Base-by-base conservation (phyloP, 2,113 vertebrate genomes). In the Herpetotheres cachinnans region DNA sequence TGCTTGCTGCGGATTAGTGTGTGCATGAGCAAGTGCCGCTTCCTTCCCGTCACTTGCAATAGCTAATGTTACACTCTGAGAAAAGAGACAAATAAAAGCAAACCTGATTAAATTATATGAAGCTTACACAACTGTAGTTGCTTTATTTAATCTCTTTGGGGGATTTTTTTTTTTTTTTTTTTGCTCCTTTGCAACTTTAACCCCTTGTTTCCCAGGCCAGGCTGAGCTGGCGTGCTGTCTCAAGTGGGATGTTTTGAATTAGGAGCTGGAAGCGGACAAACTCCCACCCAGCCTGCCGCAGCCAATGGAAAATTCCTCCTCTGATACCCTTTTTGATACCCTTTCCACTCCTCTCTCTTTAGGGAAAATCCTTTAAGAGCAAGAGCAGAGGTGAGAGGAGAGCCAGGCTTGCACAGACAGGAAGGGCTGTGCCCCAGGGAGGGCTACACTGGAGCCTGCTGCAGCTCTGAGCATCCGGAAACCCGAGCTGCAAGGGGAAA, bases 61-160 rank as follows among this genome's bases (percentile, higher is more conserved):
- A 94, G 83, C 95, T 96, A 97, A 94, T 81, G 96, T 96, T 97
- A 97, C 93, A 93, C 78, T 96, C 93, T 16, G 90, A 94, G 93
- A 94, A 96, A 93, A 95, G 87, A 94, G 93, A 97, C 94, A 97
- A 97, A 97, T 95, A 96, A 97, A 98, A 94, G 95, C 85, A 95
- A 97, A 95, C 91, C 91, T 93, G 95, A 97, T 97, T 97, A 93
- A 96, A 97, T 96, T 96, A 96, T 83, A 91, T 47, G 78, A 96
- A 82, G 91, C 95, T 96, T 96, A 95, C 79, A 97, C 89, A 97
- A 96, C 89, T 81, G 71, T 80, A 94, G 82, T 89, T 94, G 94
- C 91, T 90, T 91, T 94, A 95, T 97, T 96, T 97, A 96, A 96
- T 95, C 77, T 93, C 95, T 96, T 96, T 46, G 6, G 88, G 82